phyloP scores from a whole-genome alignment of 2,888 invertebrate genomes.

The Chymomyza fuscimana region DNA sequence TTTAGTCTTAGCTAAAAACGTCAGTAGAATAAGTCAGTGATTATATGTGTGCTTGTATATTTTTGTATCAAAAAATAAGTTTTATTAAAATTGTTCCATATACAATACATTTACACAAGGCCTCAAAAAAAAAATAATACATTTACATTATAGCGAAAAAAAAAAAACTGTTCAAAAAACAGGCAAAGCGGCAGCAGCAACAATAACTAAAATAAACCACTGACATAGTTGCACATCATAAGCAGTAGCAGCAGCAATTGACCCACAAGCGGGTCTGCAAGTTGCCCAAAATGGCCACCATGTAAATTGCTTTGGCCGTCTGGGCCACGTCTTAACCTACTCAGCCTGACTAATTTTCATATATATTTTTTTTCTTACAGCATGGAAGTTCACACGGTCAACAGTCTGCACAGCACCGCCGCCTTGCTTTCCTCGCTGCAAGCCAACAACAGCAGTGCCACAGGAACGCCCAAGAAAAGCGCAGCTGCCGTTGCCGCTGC shows the following conservation, averaged over 20 bases:
- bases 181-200: background rate
- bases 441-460: conserved; percentile 38
- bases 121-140: background rate
- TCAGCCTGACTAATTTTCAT: background rate
- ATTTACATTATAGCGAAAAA: background rate
- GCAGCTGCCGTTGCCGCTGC: conserved; percentile 29
- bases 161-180: background rate
- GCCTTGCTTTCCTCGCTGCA: conserved; percentile 60
- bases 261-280: background rate
- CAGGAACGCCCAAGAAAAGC: conserved; percentile 43
- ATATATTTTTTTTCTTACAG: conserved; percentile 44
- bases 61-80: background rate
- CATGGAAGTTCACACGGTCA: conserved; percentile 77
- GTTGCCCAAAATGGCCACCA: background rate
- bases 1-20: conserved; percentile 27
- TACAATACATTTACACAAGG: background rate
- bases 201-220: background rate
- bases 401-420: conserved; percentile 65
- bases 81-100: background rate
- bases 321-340: background rate
- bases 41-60: conserved; percentile 1
- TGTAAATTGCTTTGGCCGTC: background rate
- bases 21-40: conserved; percentile 24
- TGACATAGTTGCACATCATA: background rate
- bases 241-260: background rate